Conservation (phyloP, 2,888 invertebrate species). For the Tuta absoluta region DNA sequence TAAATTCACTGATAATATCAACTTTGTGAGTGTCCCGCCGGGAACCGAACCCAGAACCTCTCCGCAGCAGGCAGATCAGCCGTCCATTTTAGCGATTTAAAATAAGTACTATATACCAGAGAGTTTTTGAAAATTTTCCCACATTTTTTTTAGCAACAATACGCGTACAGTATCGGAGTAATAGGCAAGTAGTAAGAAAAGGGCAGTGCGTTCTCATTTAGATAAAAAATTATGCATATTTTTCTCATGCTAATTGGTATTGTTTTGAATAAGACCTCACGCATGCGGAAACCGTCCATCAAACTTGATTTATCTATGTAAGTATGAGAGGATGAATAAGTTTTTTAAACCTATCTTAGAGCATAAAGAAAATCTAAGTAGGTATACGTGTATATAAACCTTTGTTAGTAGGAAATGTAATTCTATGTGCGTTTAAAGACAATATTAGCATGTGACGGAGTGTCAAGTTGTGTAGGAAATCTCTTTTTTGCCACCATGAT, state of each 20-base stretch:
- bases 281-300: constrained; percentile 2
- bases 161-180: too few species aligned
- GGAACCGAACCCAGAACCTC: too few species aligned
- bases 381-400: neutral
- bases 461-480: neutral
- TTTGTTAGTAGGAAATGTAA: too few species aligned
- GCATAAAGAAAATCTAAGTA: neutral
- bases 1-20: too few species aligned
- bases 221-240: constrained; percentile 12
- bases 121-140: too few species aligned
- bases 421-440: neutral
- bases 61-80: too few species aligned
- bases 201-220: neutral
- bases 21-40: too few species aligned
- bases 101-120: too few species aligned
- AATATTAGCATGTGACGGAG: neutral
- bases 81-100: too few species aligned
- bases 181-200: neutral
- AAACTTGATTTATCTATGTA: neutral
- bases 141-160: too few species aligned
- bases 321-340: neutral
- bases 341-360: neutral
- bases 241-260: constrained; percentile 9
- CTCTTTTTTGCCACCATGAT: too few species aligned
- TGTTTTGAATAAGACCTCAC: constrained; percentile 11